Evolutionary conservation across 1,140 invertebrate species (phyloP).

Genomic region (Camponotus vicinus): DNA sequence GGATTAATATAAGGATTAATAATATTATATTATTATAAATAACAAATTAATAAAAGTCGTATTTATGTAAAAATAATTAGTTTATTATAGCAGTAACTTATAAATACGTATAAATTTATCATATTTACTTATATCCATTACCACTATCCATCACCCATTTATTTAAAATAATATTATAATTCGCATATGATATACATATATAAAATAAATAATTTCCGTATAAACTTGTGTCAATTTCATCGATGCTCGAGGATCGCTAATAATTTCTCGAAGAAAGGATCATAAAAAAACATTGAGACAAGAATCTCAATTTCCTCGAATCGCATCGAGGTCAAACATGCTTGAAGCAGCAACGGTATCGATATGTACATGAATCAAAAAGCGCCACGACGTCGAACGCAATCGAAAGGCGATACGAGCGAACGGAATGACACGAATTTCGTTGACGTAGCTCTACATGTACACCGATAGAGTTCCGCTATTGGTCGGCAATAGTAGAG

Average conservation of each 20-base stretch:
- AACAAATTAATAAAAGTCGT: conserved; percentile 1
- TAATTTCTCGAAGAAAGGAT: conserved; percentile 44
- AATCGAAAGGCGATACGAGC: conserved; percentile 64
- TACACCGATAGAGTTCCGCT: conserved; percentile 65
- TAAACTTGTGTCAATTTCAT: neutral
- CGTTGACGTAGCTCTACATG: conserved; percentile 64
- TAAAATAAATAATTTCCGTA: neutral
- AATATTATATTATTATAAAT: neutral
- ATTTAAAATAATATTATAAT: neutral
- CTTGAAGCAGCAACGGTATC: conserved; percentile 34
- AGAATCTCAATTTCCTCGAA: conserved; percentile 61
- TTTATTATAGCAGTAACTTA: neutral
- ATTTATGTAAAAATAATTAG: neutral
- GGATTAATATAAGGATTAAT: too few species aligned
- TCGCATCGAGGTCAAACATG: conserved; percentile 38
- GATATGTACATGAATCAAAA: conserved; percentile 68
- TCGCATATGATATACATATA: neutral
- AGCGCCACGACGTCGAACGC: conserved; percentile 59
- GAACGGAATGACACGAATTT: conserved; percentile 73
- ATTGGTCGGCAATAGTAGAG: conserved; percentile 44
- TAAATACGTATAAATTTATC: neutral
- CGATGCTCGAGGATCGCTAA: neutral
- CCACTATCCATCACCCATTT: too few species aligned
- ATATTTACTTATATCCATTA: neutral
- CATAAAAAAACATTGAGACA: conserved; percentile 56